Conservation (phyloP, 2,113 vertebrate species). For the Phaetusa simplex region DNA sequence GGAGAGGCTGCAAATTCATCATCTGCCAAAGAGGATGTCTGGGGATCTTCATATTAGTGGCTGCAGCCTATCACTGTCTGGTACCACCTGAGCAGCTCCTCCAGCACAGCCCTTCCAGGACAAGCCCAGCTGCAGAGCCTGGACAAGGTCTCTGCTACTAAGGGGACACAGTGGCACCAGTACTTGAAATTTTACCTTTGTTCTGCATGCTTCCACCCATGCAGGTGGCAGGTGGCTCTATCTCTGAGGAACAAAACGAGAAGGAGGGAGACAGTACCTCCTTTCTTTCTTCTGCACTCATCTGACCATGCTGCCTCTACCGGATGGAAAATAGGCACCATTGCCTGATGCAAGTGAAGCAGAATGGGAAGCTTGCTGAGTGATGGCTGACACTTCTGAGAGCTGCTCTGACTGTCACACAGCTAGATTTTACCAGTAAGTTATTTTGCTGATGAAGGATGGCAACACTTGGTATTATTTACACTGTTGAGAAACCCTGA, state of each 20-base stretch:
- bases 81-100: not conserved
- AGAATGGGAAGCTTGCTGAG: not conserved
- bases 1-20: not conserved
- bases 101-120: not conserved
- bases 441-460: not conserved
- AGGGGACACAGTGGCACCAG: not conserved
- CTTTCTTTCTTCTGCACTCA: not conserved
- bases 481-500: not conserved
- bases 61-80: not conserved
- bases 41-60: not conserved
- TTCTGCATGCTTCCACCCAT: not conserved
- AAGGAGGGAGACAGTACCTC: not conserved
- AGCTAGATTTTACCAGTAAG: not conserved
- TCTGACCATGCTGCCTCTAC: not conserved
- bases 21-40: not conserved
- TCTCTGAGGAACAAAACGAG: not conserved
- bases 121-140: not conserved
- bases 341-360: not conserved
- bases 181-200: not conserved
- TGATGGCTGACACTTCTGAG: not conserved
- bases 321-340: not conserved
- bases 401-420: not conserved
- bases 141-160: not conserved
- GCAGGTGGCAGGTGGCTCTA: not conserved
- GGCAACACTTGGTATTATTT: not conserved